These are phyloP conservation scores for Trachelus troglodyta DNA, from an alignment of 2,888 invertebrate genomes.

Conservation along the genomic window DNA sequence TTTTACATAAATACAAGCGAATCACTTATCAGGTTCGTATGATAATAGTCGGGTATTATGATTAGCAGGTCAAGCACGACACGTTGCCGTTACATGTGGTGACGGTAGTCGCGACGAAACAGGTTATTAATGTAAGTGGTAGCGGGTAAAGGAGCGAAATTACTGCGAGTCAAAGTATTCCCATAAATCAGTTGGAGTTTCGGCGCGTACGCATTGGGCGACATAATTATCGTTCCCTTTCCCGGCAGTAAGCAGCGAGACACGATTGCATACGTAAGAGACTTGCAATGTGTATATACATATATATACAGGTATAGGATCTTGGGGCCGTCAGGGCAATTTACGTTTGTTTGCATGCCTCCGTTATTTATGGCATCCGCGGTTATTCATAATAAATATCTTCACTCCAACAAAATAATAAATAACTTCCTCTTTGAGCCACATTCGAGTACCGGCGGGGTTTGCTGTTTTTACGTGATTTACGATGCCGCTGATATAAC, in stretches of 20 bases:
- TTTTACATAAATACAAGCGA: neutral
- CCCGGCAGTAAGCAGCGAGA: constrained; percentile 24
- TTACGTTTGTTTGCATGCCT: constrained; percentile 34
- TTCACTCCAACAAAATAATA: constrained; percentile 36
- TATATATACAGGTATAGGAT: too few species aligned
- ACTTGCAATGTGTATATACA: too few species aligned
- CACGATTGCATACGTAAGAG: constrained; percentile 26
- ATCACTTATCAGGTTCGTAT: neutral
- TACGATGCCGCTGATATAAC: neutral
- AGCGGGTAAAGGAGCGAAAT: constrained; percentile 7
- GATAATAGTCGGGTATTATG: neutral
- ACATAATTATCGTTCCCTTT: constrained; percentile 49
- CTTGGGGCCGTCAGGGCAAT: constrained; percentile 1
- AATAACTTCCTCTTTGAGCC: constrained; percentile 28
- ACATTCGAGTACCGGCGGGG: neutral
- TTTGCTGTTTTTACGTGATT: neutral
- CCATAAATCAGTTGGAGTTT: constrained; percentile 11
- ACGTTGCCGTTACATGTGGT: neutral
- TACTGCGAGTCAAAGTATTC: neutral
- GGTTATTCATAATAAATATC: constrained; percentile 44
- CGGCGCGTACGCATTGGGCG: constrained; percentile 28
- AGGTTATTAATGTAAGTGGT: neutral
- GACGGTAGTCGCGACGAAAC: neutral
- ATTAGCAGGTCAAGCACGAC: neutral
- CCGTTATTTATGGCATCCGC: constrained; percentile 38